These are phyloP conservation scores for Apomyelois bistriatella DNA, from an alignment of 2,888 invertebrate genomes.

Conservation along the genomic window DNA sequence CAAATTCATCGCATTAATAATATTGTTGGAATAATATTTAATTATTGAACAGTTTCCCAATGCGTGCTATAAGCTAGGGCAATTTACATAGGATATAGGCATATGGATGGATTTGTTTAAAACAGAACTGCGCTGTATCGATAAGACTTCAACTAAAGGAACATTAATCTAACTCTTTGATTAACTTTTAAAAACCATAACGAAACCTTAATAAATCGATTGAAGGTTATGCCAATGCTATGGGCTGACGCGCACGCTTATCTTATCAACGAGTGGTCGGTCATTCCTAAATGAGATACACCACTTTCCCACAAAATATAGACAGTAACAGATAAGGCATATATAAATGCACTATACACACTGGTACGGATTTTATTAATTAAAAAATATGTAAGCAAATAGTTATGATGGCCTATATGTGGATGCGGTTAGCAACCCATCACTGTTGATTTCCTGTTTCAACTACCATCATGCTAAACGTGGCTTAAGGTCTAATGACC, in stretches of 20 bases:
- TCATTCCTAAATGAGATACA: slow-evolving; percentile 6
- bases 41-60: too few relatives aligned
- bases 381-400: too few relatives aligned
- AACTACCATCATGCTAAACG: too few relatives aligned
- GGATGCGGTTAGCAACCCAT: too few relatives aligned
- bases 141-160: not conserved
- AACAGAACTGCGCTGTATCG: not conserved
- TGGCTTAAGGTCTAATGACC: too few relatives aligned
- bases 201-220: not conserved
- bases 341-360: not conserved
- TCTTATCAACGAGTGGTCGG: slow-evolving; percentile 53
- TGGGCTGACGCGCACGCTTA: slow-evolving; percentile 58
- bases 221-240: slow-evolving; percentile 36
- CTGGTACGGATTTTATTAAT: too few relatives aligned
- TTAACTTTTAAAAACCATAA: slow-evolving; percentile 1
- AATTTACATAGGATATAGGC: too few relatives aligned
- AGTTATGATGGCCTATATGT: too few relatives aligned
- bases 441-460: too few relatives aligned
- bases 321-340: not conserved
- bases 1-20: too few relatives aligned
- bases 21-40: too few relatives aligned
- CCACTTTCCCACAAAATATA: not conserved
- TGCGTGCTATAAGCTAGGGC: too few relatives aligned
- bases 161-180: not conserved
- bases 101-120: not conserved